phyloP scores from a whole-genome alignment of 2,888 invertebrate species.

The Tipula vernalis region DNA sequence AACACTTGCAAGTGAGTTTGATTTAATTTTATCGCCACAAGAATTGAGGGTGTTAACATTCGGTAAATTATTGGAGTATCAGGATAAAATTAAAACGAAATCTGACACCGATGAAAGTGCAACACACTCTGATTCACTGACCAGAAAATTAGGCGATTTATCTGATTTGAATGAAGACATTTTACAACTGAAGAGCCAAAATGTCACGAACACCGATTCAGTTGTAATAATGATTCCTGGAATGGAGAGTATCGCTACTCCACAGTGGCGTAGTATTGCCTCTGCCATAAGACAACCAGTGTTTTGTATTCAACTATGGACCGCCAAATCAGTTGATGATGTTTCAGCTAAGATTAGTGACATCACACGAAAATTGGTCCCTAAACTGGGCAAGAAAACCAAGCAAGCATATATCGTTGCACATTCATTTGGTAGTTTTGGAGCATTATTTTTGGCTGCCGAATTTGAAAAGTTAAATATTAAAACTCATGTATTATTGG shows the following conservation, averaged over 20 bases:
- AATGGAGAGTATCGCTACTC: slow-evolving; percentile 48
- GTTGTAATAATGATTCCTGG: slow-evolving; percentile 48
- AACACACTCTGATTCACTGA: slow-evolving; percentile 30
- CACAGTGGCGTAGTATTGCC: slow-evolving; percentile 31
- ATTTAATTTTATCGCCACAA: slow-evolving; percentile 71
- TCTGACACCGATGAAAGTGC: slow-evolving; percentile 33
- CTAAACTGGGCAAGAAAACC: slow-evolving; percentile 28
- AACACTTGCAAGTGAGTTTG: slow-evolving; percentile 77
- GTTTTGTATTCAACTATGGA: slow-evolving; percentile 26
- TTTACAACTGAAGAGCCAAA: slow-evolving; percentile 36
- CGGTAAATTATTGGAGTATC: slow-evolving; percentile 30
- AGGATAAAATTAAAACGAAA: slow-evolving; percentile 23
- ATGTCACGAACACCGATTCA: slow-evolving; percentile 29
- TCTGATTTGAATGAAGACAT: slow-evolving; percentile 37
- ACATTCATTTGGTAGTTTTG: slow-evolving; percentile 79
- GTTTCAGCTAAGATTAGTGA: slow-evolving; percentile 15
- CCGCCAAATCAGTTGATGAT: slow-evolving; percentile 22
- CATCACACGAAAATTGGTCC: not conserved
- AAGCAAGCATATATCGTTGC: slow-evolving; percentile 64
- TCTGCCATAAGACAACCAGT: slow-evolving; percentile 22
- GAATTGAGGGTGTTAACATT: slow-evolving; percentile 75
- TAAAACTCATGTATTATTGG: slow-evolving; percentile 49
- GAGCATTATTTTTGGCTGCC: slow-evolving; percentile 64
- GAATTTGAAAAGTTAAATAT: slow-evolving; percentile 54
- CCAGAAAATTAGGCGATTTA: slow-evolving; percentile 51